Evolutionary conservation across 1,140 invertebrate genomes (phyloP).

Genomic region (Temnothorax longispinosus): DNA sequence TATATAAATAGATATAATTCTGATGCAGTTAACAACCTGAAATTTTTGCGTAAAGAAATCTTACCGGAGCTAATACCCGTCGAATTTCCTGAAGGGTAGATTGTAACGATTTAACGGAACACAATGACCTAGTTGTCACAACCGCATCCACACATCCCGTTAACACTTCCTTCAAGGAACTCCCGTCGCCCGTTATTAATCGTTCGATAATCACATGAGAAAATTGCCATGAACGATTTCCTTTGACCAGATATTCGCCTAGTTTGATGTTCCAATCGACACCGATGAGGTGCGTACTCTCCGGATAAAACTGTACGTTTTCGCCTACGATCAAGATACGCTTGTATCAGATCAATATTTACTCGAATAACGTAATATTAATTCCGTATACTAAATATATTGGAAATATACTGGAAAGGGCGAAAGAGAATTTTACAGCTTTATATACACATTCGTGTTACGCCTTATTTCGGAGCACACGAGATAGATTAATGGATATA

Average conservation of each 20-base stretch:
- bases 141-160: constrained; percentile 78
- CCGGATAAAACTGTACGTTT: constrained; percentile 82
- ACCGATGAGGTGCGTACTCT: constrained; percentile 77
- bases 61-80: constrained; percentile 80
- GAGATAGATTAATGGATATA: background rate
- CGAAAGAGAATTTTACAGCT: background rate
- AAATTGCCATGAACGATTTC: constrained; percentile 78
- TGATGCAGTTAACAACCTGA: background rate
- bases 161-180: constrained; percentile 74
- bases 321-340: constrained; percentile 73
- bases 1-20: too few relatives aligned
- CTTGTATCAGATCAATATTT: background rate
- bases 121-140: constrained; percentile 80
- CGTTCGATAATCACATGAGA: constrained; percentile 79
- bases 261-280: constrained; percentile 81
- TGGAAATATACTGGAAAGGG: background rate
- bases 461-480: background rate
- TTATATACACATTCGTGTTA: background rate
- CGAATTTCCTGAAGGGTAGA: constrained; percentile 78
- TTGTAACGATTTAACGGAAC: constrained; percentile 75
- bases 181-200: constrained; percentile 80
- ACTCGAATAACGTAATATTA: background rate
- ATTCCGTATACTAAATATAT: background rate
- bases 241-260: constrained; percentile 77
- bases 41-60: background rate